A percentile compares a stretch with the other conserved stretches of the same genome.
Evolutionary conservation across 2,113 vertebrate genomes (phyloP).

Genomic region (Macaca nemestrina): DNA sequence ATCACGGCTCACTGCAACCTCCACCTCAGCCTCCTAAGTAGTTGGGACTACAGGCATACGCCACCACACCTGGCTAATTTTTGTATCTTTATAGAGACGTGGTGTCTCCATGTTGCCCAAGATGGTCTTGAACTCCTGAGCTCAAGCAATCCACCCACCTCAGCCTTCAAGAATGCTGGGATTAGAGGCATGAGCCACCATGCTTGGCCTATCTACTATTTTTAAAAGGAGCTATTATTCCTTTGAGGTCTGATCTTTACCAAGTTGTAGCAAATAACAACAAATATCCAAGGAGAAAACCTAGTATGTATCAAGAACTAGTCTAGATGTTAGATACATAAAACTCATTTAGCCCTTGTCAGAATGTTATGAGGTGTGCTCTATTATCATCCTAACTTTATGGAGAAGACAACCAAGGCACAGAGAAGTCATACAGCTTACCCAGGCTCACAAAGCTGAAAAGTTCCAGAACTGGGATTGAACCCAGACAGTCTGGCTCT

Average conservation of each 20-base stretch:
- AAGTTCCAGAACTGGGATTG: not conserved
- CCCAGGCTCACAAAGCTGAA: not conserved
- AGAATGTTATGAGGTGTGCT: not conserved
- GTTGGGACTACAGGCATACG: too few species aligned
- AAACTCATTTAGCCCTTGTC: not conserved
- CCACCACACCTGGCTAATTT: too few species aligned
- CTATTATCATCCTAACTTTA: not conserved
- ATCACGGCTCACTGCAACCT: too few species aligned
- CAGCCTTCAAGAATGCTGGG: too few species aligned
- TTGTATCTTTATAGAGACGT: too few species aligned
- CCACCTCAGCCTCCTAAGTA: too few species aligned
- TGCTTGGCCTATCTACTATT: not conserved
- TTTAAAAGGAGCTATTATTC: not conserved
- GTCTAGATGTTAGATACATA: not conserved
- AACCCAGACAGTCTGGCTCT: not conserved
- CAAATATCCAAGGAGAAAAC: not conserved
- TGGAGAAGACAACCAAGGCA: not conserved
- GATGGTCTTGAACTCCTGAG: too few species aligned
- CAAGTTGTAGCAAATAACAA: not conserved
- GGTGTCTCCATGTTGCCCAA: too few species aligned
- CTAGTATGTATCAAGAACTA: not conserved
- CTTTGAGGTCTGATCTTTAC: constrained; percentile 7
- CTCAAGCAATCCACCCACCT: too few species aligned
- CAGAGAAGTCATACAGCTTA: not conserved
- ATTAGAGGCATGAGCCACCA: too few species aligned